Percentiles rank a stretch among this genome's conserved stretches.
These are phyloP conservation scores for Sakesphorus luctuosus DNA, from an alignment of 2,113 vertebrate species.

Conservation along the genomic window DNA sequence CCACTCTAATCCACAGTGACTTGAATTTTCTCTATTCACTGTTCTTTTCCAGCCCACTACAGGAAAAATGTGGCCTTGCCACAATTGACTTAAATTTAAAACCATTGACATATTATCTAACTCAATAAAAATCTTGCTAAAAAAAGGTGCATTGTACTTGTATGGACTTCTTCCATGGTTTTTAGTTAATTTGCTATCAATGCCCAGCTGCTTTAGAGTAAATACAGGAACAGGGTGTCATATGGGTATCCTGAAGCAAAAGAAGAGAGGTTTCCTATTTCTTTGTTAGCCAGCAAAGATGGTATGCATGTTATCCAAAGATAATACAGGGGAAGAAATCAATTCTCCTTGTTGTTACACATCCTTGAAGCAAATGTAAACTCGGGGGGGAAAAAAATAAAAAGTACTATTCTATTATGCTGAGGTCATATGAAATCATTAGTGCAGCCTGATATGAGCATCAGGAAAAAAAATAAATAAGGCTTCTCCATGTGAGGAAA, in stretches of 20 bases:
- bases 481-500: neutral
- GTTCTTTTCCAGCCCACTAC: neutral
- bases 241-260: slow-evolving; percentile 37
- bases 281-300: slow-evolving; percentile 58
- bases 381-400: neutral
- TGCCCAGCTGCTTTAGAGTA: slow-evolving; percentile 57
- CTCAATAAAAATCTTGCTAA: slow-evolving; percentile 60
- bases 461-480: neutral
- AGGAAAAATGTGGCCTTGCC: slow-evolving; percentile 52
- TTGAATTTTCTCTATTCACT: slow-evolving; percentile 28
- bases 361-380: slow-evolving; percentile 71
- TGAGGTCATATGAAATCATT: slow-evolving; percentile 50
- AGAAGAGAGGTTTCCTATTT: slow-evolving; percentile 59
- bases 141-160: slow-evolving; percentile 47
- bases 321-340: slow-evolving; percentile 56
- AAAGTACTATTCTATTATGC: slow-evolving; percentile 32
- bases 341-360: slow-evolving; percentile 70
- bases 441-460: neutral
- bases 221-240: slow-evolving; percentile 53
- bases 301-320: slow-evolving; percentile 45
- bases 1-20: neutral
- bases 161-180: slow-evolving; percentile 4
- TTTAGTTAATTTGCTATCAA: slow-evolving; percentile 37
- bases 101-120: slow-evolving; percentile 45
- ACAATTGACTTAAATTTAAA: slow-evolving; percentile 33